Percentiles rank a stretch among this genome's conserved stretches.
Evolutionary conservation across 2,113 vertebrate genomes (phyloP).

Genomic region (Varanus komodoensis): DNA sequence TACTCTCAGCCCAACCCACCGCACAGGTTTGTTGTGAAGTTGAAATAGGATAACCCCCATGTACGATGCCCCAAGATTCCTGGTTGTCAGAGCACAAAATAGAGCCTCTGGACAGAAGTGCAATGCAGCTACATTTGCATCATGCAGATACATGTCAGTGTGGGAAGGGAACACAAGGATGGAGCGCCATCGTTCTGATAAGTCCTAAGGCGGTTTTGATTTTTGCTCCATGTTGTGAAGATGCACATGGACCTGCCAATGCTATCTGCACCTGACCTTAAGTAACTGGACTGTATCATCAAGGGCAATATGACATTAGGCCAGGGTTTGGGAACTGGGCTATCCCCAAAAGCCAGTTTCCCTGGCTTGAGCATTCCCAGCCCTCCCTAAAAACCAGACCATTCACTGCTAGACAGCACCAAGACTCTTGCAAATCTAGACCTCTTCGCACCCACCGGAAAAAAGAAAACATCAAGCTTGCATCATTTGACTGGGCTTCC

Average conservation of each 20-base stretch:
- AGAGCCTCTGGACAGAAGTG: neutral
- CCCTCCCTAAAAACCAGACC: conserved; percentile 62
- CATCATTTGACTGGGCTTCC: conserved; percentile 60
- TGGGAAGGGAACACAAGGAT: neutral
- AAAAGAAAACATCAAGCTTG: conserved; percentile 57
- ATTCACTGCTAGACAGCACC: conserved; percentile 58
- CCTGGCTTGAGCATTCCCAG: conserved; percentile 64
- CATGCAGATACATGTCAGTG: neutral
- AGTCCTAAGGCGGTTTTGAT: neutral
- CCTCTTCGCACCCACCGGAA: neutral
- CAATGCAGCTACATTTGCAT: neutral
- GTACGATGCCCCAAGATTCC: neutral
- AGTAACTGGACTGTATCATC: conserved; percentile 55
- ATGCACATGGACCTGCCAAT: rapidly evolving
- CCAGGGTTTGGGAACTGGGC: conserved; percentile 60
- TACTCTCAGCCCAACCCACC: neutral
- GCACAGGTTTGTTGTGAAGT: neutral
- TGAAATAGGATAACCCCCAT: neutral
- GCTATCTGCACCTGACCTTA: neutral
- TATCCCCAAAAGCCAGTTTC: conserved; percentile 72
- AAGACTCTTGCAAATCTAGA: conserved; percentile 68
- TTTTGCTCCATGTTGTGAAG: conserved; percentile 8
- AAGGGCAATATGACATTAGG: conserved; percentile 66
- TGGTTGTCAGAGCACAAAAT: neutral
- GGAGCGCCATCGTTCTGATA: neutral